Percentiles rank a stretch among this genome's conserved stretches.
phyloP scores from a whole-genome alignment of 2,797 vertebrate species.

The Pipistrellus pipistrellus region DNA sequence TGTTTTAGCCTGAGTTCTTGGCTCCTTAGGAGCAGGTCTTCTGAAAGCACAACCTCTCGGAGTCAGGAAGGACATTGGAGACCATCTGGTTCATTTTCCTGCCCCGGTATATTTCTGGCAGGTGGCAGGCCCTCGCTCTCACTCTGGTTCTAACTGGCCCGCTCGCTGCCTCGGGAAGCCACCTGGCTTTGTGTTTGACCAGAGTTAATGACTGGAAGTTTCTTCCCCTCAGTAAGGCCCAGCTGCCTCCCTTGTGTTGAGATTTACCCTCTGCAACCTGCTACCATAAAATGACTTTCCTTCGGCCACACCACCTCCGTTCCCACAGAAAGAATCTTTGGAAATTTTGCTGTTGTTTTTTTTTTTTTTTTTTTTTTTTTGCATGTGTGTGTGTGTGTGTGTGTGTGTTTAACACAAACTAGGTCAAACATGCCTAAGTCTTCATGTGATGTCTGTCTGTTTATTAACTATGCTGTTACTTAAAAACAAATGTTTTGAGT shows the following conservation, averaged over 20 bases:
- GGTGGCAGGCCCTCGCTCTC: neutral
- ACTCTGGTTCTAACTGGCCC: neutral
- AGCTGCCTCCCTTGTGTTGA: neutral
- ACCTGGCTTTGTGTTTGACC: neutral
- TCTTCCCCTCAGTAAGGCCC: neutral
- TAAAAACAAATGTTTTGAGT: neutral
- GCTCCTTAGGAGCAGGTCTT: neutral
- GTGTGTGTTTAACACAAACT: neutral
- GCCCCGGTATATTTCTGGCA: neutral
- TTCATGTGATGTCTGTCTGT: neutral
- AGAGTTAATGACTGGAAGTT: neutral
- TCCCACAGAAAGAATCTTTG: neutral
- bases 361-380: too few relatives aligned
- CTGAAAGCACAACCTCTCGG: neutral
- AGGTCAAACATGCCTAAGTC: constrained; percentile 34
- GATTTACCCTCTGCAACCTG: neutral
- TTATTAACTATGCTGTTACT: constrained; percentile 47
- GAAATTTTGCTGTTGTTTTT: too few relatives aligned
- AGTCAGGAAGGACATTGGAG: neutral
- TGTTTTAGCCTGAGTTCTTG: neutral
- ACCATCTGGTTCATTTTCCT: neutral
- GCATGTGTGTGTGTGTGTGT: too few relatives aligned
- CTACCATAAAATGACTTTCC: neutral
- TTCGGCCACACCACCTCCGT: neutral
- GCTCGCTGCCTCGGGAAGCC: neutral